Evolutionary conservation across 2,888 invertebrate species (phyloP).

Genomic region (Alcis repandata): DNA sequence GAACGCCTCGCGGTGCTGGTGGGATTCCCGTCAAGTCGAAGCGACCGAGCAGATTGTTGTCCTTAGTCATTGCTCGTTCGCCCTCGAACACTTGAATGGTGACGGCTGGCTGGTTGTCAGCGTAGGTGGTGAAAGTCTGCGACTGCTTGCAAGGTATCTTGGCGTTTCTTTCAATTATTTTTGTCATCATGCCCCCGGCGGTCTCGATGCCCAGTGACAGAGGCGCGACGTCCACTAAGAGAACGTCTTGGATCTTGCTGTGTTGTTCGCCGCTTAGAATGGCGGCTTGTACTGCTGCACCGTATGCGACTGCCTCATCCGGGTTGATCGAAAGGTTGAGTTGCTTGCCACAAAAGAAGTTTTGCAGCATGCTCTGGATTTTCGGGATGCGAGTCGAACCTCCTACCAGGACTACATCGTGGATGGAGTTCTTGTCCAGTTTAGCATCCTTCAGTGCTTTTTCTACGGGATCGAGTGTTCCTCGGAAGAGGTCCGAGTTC

Average conservation of each 20-base stretch:
- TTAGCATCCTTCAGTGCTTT: slow-evolving; percentile 92
- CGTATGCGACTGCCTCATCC: slow-evolving; percentile 93
- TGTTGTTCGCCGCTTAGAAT: slow-evolving; percentile 91
- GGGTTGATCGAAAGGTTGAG: slow-evolving; percentile 92
- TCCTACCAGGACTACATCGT: slow-evolving; percentile 93
- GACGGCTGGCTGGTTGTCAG: slow-evolving; percentile 93
- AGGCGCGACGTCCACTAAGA: slow-evolving; percentile 87
- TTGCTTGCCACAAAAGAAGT: slow-evolving; percentile 91
- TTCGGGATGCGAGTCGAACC: slow-evolving; percentile 94
- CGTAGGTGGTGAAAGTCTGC: slow-evolving; percentile 92
- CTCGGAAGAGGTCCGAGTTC: slow-evolving; percentile 90
- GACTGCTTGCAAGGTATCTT: slow-evolving; percentile 91
- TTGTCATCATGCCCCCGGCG: slow-evolving; percentile 92
- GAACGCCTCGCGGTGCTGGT: slow-evolving; percentile 89
- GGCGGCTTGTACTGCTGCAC: slow-evolving; percentile 91
- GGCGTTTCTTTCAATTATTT: slow-evolving; percentile 90
- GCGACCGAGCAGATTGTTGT: slow-evolving; percentile 89
- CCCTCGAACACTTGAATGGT: slow-evolving; percentile 92
- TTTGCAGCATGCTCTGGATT: slow-evolving; percentile 91
- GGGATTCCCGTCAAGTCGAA: slow-evolving; percentile 90
- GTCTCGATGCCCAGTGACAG: slow-evolving; percentile 92
- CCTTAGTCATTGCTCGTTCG: slow-evolving; percentile 93
- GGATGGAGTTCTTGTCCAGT: slow-evolving; percentile 91
- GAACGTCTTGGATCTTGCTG: slow-evolving; percentile 90
- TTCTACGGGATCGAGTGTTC: slow-evolving; percentile 92